Evolutionary conservation across 2,888 invertebrate species (phyloP).

Genomic region (Malachius bipustulatus): DNA sequence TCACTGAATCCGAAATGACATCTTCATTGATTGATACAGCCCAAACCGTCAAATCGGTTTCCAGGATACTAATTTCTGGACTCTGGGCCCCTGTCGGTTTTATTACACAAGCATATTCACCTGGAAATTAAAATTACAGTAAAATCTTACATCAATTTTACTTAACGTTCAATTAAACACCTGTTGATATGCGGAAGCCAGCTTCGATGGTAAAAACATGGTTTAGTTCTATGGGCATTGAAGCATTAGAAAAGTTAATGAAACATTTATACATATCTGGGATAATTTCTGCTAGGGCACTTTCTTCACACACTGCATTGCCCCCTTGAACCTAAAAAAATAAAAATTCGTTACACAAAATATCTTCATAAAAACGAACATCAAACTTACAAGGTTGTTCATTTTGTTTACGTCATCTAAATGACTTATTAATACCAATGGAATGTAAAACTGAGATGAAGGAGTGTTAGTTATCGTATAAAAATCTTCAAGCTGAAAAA

Average conservation of each 20-base stretch:
- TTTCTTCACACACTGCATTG: conserved; percentile 27
- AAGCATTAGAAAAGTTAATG: conserved; percentile 29
- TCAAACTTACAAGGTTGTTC: conserved; percentile 29
- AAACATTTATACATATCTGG: conserved; percentile 33
- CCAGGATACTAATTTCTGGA: conserved; percentile 25
- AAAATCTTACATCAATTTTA: conserved; percentile 7
- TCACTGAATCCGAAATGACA: conserved; percentile 25
- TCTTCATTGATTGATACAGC: conserved; percentile 26
- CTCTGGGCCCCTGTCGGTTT: conserved; percentile 23
- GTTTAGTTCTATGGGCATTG: conserved; percentile 22
- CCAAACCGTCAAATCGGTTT: conserved; percentile 30
- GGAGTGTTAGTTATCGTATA: too few relatives aligned
- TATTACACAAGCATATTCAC: conserved; percentile 33
- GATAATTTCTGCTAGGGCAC: conserved; percentile 23
- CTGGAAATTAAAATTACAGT: conserved; percentile 23
- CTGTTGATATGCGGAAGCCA: too few relatives aligned
- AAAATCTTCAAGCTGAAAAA: too few relatives aligned
- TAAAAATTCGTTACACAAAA: conserved; percentile 8
- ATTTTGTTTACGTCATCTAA: too few relatives aligned
- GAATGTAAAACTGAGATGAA: too few relatives aligned
- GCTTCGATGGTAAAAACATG: conserved; percentile 32
- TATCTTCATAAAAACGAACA: conserved; percentile 1
- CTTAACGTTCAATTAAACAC: too few relatives aligned
- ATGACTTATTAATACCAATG: conserved; percentile 24
- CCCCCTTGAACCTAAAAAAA: conserved; percentile 29